phyloP scores from a whole-genome alignment of 2,113 vertebrate species.

The Oryzias melastigma region DNA sequence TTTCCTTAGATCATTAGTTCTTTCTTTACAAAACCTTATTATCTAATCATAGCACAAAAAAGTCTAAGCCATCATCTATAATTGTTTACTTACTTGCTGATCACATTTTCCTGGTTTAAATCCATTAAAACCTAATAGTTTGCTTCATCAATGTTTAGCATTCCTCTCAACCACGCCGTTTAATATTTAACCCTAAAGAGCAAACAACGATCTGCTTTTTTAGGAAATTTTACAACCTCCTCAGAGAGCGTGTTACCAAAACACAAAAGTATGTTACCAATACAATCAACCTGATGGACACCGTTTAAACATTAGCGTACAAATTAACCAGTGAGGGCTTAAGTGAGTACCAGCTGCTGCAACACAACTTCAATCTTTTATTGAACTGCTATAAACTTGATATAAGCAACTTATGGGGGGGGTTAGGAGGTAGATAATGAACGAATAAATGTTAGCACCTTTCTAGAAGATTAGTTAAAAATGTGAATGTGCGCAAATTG shows the following conservation, averaged over 20 bases:
- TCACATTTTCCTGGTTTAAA: slow-evolving; percentile 34
- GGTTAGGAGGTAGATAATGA: too few relatives aligned
- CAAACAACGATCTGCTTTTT: not conserved
- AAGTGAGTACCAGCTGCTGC: too few relatives aligned
- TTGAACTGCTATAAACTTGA: too few relatives aligned
- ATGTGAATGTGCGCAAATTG: too few relatives aligned
- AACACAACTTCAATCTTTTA: too few relatives aligned
- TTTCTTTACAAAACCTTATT: not conserved
- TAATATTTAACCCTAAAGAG: slow-evolving; percentile 49
- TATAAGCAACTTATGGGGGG: too few relatives aligned
- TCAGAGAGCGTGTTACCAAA: not conserved
- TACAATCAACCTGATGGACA: not conserved
- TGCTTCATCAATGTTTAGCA: slow-evolving; percentile 36
- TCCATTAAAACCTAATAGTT: slow-evolving; percentile 1
- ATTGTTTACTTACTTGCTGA: slow-evolving; percentile 5
- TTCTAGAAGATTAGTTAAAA: too few relatives aligned
- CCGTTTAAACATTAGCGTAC: too few relatives aligned
- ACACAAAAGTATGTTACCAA: not conserved
- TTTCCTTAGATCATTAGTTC: not conserved
- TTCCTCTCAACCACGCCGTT: not conserved
- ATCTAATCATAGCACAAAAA: not conserved
- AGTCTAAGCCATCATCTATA: slow-evolving; percentile 5
- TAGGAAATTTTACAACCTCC: not conserved
- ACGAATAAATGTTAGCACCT: too few relatives aligned
- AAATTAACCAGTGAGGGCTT: too few relatives aligned